Percentiles rank a stretch among this genome's conserved stretches.
Conservation (phyloP, 2,888 invertebrate genomes). For the Protodeltote pygarga region DNA sequence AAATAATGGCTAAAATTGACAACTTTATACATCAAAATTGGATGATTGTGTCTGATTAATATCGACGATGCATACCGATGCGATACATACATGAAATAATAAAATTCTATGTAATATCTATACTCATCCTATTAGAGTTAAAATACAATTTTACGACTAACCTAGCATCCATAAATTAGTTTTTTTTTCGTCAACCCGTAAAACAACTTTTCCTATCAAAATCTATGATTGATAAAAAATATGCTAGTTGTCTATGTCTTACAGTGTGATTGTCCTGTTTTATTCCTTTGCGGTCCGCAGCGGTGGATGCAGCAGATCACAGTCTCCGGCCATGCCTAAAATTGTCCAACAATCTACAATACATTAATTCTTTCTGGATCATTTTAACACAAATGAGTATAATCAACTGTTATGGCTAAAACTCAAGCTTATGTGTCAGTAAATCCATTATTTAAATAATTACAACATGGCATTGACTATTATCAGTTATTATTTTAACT, state of each 20-base stretch:
- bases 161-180: slow-evolving; percentile 40
- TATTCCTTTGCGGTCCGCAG: slow-evolving; percentile 35
- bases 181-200: slow-evolving; percentile 34
- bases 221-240: slow-evolving; percentile 32
- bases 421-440: slow-evolving; percentile 29
- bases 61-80: slow-evolving; percentile 6
- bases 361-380: slow-evolving; percentile 37
- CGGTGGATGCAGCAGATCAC: slow-evolving; percentile 41
- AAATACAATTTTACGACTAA: slow-evolving; percentile 41
- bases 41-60: slow-evolving; percentile 2
- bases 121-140: slow-evolving; percentile 16
- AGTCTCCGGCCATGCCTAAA: slow-evolving; percentile 54
- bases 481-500: too few species aligned
- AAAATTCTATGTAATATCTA: slow-evolving; percentile 18
- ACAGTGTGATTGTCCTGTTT: slow-evolving; percentile 34
- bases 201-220: slow-evolving; percentile 23
- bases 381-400: slow-evolving; percentile 12
- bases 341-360: slow-evolving; percentile 51
- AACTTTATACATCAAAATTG: slow-evolving; percentile 3
- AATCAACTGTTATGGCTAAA: slow-evolving; percentile 8
- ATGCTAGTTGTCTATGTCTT: slow-evolving; percentile 27
- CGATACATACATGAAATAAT: slow-evolving; percentile 19
- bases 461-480: slow-evolving; percentile 5
- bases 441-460: slow-evolving; percentile 38
- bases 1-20: slow-evolving; percentile 6